Percentiles rank a stretch among this genome's conserved stretches.
Evolutionary conservation across 1,140 invertebrate species (phyloP).

Genomic region (Drosophila suzukii): DNA sequence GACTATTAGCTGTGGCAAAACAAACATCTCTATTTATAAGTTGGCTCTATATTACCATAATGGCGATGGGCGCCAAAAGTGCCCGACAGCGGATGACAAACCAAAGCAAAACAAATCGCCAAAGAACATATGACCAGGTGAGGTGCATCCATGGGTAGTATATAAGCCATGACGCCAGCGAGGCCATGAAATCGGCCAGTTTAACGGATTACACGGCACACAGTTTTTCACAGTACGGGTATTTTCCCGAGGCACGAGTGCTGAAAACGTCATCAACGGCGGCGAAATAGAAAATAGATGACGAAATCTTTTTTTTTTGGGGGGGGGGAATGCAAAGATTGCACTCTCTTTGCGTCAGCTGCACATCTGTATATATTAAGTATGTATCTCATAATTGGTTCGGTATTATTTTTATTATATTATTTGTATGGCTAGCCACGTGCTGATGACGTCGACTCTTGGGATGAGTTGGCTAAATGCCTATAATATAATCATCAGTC

Average conservation of each 20-base stretch:
- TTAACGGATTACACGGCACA: slow-evolving; percentile 54
- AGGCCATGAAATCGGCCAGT: slow-evolving; percentile 64
- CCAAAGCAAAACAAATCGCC: slow-evolving; percentile 47
- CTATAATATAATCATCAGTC: slow-evolving; percentile 69
- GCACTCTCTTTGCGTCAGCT: slow-evolving; percentile 60
- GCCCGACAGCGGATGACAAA: slow-evolving; percentile 47
- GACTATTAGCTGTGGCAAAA: slow-evolving; percentile 20
- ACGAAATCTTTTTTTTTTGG: slow-evolving; percentile 21
- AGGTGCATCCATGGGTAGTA: slow-evolving; percentile 32
- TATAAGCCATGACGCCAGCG: slow-evolving; percentile 57
- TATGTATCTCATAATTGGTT: slow-evolving; percentile 30
- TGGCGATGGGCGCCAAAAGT: slow-evolving; percentile 43
- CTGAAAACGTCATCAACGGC: slow-evolving; percentile 44
- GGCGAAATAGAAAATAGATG: slow-evolving; percentile 1
- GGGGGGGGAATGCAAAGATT: slow-evolving; percentile 25
- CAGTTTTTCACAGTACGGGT: slow-evolving; percentile 22
- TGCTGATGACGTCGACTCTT: slow-evolving; percentile 64
- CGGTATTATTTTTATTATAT: slow-evolving; percentile 19
- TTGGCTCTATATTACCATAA: slow-evolving; percentile 12
- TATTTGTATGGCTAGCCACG: slow-evolving; percentile 41
- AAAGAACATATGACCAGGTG: slow-evolving; percentile 57
- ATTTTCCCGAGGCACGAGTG: slow-evolving; percentile 38
- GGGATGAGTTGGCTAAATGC: slow-evolving; percentile 50
- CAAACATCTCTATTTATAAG: slow-evolving; percentile 40
- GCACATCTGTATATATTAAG: slow-evolving; percentile 11